Base-by-base conservation (phyloP, 1,140 invertebrate genomes). In the Mercenaria mercenaria region DNA sequence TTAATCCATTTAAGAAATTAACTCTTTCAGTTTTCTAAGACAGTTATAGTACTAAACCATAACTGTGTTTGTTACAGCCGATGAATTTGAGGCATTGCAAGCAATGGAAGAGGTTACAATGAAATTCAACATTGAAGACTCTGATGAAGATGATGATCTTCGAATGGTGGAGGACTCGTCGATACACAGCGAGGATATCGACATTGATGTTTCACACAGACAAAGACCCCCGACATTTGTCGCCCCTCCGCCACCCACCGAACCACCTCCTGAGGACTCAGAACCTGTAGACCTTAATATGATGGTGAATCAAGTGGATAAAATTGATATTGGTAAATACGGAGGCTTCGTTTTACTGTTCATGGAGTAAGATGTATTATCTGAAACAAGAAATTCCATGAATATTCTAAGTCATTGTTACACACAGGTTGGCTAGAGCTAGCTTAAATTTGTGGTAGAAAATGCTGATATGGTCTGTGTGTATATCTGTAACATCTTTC, bases 201-300 rank as follows among this genome's bases (percentile, higher is more conserved):
- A 93, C 18, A 32, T 67, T 92, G 87, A 85, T 84, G 23, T 67
- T 26, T 37, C 32, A 26, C 37, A 61, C 32, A 74, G 83, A 85
- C 32, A 88, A 59, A 26, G 81, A 85, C 80, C 87, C 23, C 50
- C 82, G 90, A 72, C 93, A 93, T 92, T 89, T 90, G 91, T 93
- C 29, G 92, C 95, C 0, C 93, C 95, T 6, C 94, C 94, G 8
- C 94, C 94, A 13, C 94, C 93, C 0, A 79, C 77, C 20, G 93
- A 94, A 74, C 94, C 94, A 0, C 94, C 95, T 13, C 94, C 93
- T 11, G 86, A 90, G 0, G 92, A 94, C 29, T 72, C 59, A 1
- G 90, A 91, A 72, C 80, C 77, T 11, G 90, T 93, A 10, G 52
- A 84, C 56, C 89, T 91, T 26, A 91, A 74, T 43, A 74, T 81